Evolutionary conservation across 2,888 invertebrate species (phyloP).

Genomic region (Stenodera caucasica): DNA sequence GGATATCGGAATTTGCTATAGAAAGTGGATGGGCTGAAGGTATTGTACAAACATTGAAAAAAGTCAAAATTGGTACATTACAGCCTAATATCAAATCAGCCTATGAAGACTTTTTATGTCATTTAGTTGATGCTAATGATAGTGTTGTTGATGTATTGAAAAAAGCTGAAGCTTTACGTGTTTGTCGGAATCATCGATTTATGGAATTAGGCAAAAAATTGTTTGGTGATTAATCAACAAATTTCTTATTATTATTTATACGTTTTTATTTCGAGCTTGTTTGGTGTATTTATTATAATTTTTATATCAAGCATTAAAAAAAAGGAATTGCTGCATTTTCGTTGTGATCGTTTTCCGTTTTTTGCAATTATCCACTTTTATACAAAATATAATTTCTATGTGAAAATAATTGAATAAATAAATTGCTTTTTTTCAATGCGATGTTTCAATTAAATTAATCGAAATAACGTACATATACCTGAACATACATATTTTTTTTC

Average conservation of each 20-base stretch:
- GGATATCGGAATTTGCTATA: slow-evolving; percentile 88
- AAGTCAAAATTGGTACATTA: slow-evolving; percentile 80
- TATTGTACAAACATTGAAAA: slow-evolving; percentile 77
- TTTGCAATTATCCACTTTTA: neutral
- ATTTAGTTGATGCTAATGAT: slow-evolving; percentile 77
- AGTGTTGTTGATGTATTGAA: slow-evolving; percentile 75
- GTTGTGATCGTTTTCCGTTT: neutral
- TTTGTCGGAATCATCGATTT: slow-evolving; percentile 83
- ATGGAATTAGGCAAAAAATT: slow-evolving; percentile 88
- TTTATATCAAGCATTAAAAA: neutral
- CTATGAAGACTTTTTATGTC: slow-evolving; percentile 86
- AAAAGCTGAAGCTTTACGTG: slow-evolving; percentile 79
- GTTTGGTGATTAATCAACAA: slow-evolving; percentile 73
- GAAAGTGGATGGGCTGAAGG: slow-evolving; percentile 95
- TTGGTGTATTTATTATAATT: neutral
- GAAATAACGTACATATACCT: too few relatives aligned
- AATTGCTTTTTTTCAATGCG: neutral
- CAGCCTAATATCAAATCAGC: slow-evolving; percentile 85
- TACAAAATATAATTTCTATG: neutral
- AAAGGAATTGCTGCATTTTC: neutral
- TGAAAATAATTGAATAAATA: neutral
- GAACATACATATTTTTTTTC: too few relatives aligned
- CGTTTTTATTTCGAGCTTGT: neutral
- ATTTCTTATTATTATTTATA: slow-evolving; percentile 12
- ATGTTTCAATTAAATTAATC: neutral